Evolutionary conservation across 2,113 vertebrate genomes (phyloP).

Genomic region (Dolichotis patagonum): DNA sequence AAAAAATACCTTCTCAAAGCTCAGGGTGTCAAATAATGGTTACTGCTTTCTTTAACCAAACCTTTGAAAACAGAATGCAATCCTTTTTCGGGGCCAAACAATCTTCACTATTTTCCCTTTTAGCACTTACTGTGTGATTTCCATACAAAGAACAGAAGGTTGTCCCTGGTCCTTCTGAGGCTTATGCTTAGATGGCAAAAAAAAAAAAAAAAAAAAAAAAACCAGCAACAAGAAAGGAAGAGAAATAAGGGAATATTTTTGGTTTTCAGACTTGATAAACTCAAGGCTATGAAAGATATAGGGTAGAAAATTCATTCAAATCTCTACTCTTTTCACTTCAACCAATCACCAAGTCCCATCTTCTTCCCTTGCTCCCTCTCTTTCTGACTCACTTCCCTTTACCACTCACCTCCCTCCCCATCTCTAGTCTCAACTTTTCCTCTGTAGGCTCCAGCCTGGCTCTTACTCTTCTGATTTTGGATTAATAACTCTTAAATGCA

Average conservation of each 20-base stretch:
- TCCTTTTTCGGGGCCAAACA: not conserved
- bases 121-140: not conserved
- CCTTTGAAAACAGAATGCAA: not conserved
- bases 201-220: not conserved
- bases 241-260: not conserved
- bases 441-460: not conserved
- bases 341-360: not conserved
- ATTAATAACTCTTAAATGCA: not conserved
- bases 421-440: not conserved
- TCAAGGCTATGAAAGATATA: not conserved
- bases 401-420: not conserved
- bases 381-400: not conserved
- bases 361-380: not conserved
- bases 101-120: not conserved
- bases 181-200: not conserved
- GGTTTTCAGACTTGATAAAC: not conserved
- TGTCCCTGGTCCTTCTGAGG: not conserved
- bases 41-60: not conserved
- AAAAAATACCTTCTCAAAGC: not conserved
- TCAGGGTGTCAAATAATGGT: not conserved
- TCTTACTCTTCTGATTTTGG: not conserved
- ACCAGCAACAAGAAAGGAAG: not conserved
- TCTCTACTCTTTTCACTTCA: not conserved
- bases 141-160: not conserved
- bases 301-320: not conserved